Evolutionary conservation across 2,113 vertebrate species (phyloP).

Genomic region (Gila orcuttii): DNA sequence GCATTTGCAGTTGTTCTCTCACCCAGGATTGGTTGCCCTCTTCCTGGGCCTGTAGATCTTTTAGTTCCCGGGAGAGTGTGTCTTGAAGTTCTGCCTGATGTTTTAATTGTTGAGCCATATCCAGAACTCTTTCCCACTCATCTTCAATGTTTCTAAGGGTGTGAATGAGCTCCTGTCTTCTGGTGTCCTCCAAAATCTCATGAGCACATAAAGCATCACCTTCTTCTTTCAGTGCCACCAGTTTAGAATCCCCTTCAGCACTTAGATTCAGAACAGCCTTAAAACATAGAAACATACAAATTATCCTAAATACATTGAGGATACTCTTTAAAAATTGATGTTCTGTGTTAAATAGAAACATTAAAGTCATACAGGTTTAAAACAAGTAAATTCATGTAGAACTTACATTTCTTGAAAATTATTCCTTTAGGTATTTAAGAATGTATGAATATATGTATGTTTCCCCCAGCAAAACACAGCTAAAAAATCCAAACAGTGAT

Average conservation of each 20-base stretch:
- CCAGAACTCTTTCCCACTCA: conserved; percentile 68
- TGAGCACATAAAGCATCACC: conserved; percentile 59
- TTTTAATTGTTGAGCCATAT: conserved; percentile 60
- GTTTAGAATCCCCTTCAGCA: conserved; percentile 66
- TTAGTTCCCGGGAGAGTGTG: conserved; percentile 51
- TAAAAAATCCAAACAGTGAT: background rate
- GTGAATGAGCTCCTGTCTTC: conserved; percentile 55
- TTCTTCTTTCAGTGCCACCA: conserved; percentile 58
- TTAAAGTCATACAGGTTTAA: background rate
- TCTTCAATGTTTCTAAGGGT: conserved; percentile 57
- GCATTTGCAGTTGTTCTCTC: conserved; percentile 56
- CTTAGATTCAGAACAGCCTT: conserved; percentile 47
- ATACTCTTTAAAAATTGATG: background rate
- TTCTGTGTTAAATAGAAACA: background rate
- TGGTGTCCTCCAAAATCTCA: conserved; percentile 59
- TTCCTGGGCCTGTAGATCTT: conserved; percentile 57
- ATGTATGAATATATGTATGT: background rate
- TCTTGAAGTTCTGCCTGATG: conserved; percentile 50
- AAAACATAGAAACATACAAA: conserved; percentile 22
- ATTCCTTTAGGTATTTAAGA: background rate
- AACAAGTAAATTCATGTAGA: no score
- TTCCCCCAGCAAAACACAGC: background rate
- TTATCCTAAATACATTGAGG: background rate
- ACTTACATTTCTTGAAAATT: no score
- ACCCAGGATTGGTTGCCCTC: conserved; percentile 65